These are phyloP conservation scores for Nannoperca australis DNA, from an alignment of 2,797 vertebrate species.

Conservation along the genomic window DNA sequence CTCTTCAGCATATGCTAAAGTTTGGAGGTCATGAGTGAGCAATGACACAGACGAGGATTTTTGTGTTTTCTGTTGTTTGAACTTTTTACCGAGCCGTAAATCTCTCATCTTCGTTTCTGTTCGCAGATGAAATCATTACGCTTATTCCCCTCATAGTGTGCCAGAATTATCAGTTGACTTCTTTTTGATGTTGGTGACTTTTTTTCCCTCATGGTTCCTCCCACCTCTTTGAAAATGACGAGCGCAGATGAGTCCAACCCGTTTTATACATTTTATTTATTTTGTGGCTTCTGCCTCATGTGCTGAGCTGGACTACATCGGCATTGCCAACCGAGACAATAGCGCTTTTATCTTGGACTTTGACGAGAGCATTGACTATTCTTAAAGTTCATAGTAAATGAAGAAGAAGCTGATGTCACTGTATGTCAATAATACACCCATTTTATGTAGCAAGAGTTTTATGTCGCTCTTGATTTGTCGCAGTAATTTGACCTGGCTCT, in stretches of 20 bases:
- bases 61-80: constrained; percentile 79
- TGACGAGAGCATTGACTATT: constrained; percentile 28
- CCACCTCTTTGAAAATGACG: constrained; percentile 80
- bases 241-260: constrained; percentile 79
- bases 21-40: constrained; percentile 73
- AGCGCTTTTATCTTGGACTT: constrained; percentile 42
- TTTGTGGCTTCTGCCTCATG: constrained; percentile 76
- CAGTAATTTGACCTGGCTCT: constrained; percentile 73
- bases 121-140: constrained; percentile 77
- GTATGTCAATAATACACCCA: constrained; percentile 60
- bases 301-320: constrained; percentile 70
- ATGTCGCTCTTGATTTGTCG: constrained; percentile 67
- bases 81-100: constrained; percentile 81
- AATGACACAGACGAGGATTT: constrained; percentile 79
- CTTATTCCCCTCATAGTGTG: constrained; percentile 69
- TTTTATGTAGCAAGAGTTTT: constrained; percentile 62
- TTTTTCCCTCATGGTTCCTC: constrained; percentile 61
- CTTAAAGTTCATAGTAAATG: constrained; percentile 39
- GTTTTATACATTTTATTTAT: constrained; percentile 74
- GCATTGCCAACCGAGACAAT: constrained; percentile 52
- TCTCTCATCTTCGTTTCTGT: constrained; percentile 76
- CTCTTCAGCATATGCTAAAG: constrained; percentile 73
- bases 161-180: constrained; percentile 77
- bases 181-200: constrained; percentile 77
- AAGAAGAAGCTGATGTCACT: constrained; percentile 58